Base-by-base conservation (phyloP, 2,797 vertebrate genomes). In the Cirrhinus molitorella region DNA sequence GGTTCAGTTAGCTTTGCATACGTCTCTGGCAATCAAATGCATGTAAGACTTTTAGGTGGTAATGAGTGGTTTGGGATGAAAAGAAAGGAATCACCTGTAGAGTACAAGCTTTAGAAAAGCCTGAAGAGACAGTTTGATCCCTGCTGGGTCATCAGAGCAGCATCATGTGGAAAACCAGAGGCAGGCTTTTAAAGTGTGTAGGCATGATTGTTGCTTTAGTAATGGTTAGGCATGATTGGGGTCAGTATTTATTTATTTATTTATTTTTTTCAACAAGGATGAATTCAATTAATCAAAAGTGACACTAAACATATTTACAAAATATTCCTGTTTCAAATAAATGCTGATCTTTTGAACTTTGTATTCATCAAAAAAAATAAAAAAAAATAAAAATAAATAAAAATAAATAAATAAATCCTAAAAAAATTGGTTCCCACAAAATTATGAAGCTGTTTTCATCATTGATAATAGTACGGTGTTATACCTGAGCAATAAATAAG, bases 131-230 rank as follows among this genome's bases (percentile, higher is more conserved):
- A 53, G 72, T 68, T 78, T 65, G 59, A 78, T 67, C 49, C 72
- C 37, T 76, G 63, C 61, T 83, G 79, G 75, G 85, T 23, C 66
- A 21, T 77, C 37, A 76, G 66, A 84, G 71, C 75, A 45, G 82
- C 57, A 66, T 85, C 82, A 76, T 79, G 37, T 82, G 74, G 70
- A 74, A 55, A 81, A 86, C 83, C 55, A 74, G 61, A 71, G 67
- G 67, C 43, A 28, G 43, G 34, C 57, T 40, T 73, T 71, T 74
- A 23, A 73, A 63, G 21, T 37, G 13, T 25, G 45, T 25, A 2
- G n/a, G n/a, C n/a, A n/a, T n/a, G n/a, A n/a, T 19, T 3, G 0
- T 81, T 81, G 53, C 23, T 88, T 66, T 78, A 79, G 80, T 88
- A 67, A 23, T 68, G 40, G 16, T 34, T 34, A 81, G 81, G 67